Percentiles rank a stretch among this genome's conserved stretches.
phyloP scores from a whole-genome alignment of 2,113 vertebrate genomes.

The Anser brachyrhynchus region DNA sequence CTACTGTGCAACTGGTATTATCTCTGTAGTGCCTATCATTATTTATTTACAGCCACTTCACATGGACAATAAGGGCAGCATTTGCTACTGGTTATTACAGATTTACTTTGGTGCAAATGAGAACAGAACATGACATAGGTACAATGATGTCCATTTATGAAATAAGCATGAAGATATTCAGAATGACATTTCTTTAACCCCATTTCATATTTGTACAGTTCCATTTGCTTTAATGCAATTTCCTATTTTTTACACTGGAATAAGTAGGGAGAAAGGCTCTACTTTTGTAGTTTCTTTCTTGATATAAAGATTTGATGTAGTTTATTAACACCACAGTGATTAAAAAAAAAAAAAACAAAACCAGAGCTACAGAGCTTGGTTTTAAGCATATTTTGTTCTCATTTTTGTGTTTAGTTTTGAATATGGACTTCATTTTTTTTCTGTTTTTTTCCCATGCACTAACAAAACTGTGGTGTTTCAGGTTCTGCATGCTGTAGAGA shows the following conservation, averaged over 20 bases:
- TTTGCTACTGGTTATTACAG: background rate
- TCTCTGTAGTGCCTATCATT: background rate
- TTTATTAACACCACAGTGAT: background rate
- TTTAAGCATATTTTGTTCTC: background rate
- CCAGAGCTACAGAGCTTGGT: background rate
- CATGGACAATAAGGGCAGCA: background rate
- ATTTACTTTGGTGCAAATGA: background rate
- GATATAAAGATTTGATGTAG: background rate
- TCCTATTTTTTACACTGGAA: background rate
- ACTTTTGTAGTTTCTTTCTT: background rate
- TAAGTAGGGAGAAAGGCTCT: background rate
- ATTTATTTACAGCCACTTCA: background rate
- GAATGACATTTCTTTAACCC: background rate
- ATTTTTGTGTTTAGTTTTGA: background rate
- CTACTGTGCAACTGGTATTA: background rate
- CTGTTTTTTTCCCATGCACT: background rate
- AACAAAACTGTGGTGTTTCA: background rate
- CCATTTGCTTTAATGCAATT: background rate
- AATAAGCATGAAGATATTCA: background rate
- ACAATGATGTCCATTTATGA: background rate
- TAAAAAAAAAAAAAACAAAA: background rate
- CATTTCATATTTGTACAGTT: background rate
- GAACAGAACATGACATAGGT: background rate
- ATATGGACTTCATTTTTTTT: background rate
- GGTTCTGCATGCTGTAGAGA: background rate